A percentile compares a stretch with the other conserved stretches of the same genome.
phyloP scores from a whole-genome alignment of 2,888 invertebrate genomes.

The Carcina quercana region DNA sequence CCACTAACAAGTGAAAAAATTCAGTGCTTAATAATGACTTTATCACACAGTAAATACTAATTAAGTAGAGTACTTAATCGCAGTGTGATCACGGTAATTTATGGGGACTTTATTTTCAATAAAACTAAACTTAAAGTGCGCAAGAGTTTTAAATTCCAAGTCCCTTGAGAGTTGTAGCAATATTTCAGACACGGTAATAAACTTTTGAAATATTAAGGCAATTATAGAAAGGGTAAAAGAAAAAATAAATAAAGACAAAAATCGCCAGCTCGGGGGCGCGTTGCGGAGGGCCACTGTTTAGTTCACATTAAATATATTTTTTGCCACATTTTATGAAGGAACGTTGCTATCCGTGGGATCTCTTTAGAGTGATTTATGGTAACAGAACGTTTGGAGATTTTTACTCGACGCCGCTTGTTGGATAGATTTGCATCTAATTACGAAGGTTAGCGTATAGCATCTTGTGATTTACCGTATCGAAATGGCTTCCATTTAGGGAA shows the following conservation, averaged over 20 bases:
- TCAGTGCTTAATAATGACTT: too few species aligned
- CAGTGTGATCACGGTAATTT: too few species aligned
- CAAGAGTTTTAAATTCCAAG: conserved; percentile 3
- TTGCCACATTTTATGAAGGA: conserved; percentile 38
- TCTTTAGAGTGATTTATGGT: conserved; percentile 56
- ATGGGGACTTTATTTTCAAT: too few species aligned
- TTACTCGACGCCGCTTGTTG: conserved; percentile 55
- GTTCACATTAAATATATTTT: conserved; percentile 46
- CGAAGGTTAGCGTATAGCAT: conserved; percentile 41
- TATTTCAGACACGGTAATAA: conserved; percentile 46
- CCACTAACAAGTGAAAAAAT: too few species aligned
- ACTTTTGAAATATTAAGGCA: conserved; percentile 52
- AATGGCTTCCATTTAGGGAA: too few species aligned
- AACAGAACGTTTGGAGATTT: conserved; percentile 31
- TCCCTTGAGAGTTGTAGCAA: conserved; percentile 19
- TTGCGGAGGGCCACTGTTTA: conserved; percentile 65
- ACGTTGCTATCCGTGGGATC: conserved; percentile 51
- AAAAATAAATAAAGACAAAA: conserved; percentile 49
- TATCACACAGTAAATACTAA: too few species aligned
- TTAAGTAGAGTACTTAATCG: too few species aligned
- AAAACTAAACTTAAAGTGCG: too few species aligned
- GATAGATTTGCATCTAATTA: conserved; percentile 68
- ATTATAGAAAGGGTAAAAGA: conserved; percentile 49
- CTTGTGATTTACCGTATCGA: conserved; percentile 42
- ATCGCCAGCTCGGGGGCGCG: conserved; percentile 43